Evolutionary conservation across 2,888 invertebrate genomes (phyloP), one percentile per base, ranked within the genome.

Genomic region (Hedya salicella): DNA sequence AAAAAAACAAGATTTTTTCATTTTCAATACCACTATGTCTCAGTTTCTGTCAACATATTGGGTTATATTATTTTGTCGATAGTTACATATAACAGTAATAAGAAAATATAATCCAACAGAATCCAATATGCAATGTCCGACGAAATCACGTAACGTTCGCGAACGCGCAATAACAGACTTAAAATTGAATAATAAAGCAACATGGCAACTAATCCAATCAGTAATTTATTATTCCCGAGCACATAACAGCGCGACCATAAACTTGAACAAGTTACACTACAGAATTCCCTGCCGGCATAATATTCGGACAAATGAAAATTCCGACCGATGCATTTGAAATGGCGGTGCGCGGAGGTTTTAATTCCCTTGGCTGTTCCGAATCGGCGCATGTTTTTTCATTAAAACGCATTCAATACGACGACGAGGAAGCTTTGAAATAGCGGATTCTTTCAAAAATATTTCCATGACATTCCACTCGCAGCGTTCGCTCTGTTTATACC

Each of bases 361-460:
- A 91, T 91, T 91, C 91, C 91, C 91, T 89, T 87, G 91, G 87
- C 91, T 91, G 89, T 89, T 84, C 86, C 88, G 89, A 91, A 89
- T 91, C 89, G 90, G 90, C 86, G 90, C 89, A 89, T 91, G 91
- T 91, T 91, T 91, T 92, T 92, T 91, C 91, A 91, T 91, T 91
- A 91, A 91, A 92, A 90, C 91, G 87, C 89, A 92, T 92, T 92
- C 91, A 92, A 91, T 91, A 89, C 89, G 85, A 88, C 89, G 86
- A 86, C 87, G 89, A 89, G 88, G 88, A 82, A 80, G 90, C 90
- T 91, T 90, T 91, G 82, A 87, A 91, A 89, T 81, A 81, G 87
- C 83, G 85, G 82, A 87, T 88, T 89, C 89, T 91, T 91, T 89
- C 83, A 91, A 89, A 89, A 90, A 88, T 87, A 87, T 88, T 86